Evolutionary conservation across 35 echinoderm and acorn worm genomes (phyloP).

Genomic region (Strongylocentrotus purpuratus): DNA sequence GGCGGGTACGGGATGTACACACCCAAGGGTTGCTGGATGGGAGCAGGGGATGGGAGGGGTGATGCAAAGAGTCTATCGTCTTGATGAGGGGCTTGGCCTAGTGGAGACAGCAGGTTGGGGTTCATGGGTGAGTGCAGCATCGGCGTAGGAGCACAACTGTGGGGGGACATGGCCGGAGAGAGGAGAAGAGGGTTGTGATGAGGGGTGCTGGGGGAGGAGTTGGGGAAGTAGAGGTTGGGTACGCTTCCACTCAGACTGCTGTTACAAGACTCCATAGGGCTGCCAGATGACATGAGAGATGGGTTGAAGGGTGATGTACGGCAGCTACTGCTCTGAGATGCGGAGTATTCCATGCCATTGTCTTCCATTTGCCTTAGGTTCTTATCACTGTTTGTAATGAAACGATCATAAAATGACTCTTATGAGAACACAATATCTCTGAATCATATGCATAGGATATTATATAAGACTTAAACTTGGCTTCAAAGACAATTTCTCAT

Average conservation of each 20-base stretch:
- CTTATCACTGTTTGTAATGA: conserved; percentile 55
- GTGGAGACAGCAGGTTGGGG: not conserved
- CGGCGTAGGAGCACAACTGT: not conserved
- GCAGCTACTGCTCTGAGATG: conserved; percentile 2
- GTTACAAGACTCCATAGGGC: conserved; percentile 44
- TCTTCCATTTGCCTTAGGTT: not conserved
- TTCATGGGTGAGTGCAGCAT: not conserved
- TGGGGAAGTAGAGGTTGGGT: conserved; percentile 57
- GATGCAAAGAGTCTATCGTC: conserved; percentile 16
- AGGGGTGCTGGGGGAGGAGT: conserved; percentile 16
- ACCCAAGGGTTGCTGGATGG: not conserved
- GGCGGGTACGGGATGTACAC: not conserved
- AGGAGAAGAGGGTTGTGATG: not conserved
- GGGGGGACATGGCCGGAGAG: conserved; percentile 36
- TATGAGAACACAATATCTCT: not conserved
- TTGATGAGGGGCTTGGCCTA: not conserved
- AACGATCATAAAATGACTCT: not conserved
- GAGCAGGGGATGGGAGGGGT: not conserved
- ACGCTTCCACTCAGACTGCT: conserved; percentile 61
- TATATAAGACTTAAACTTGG: too few relatives aligned
- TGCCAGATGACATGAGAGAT: conserved; percentile 50
- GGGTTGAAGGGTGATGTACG: conserved; percentile 37
- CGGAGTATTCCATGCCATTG: not conserved
- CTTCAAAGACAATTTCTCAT: too few relatives aligned
- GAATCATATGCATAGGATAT: too few relatives aligned